phyloP scores from a whole-genome alignment of 2,888 invertebrate species.

The Acleris sparsana region DNA sequence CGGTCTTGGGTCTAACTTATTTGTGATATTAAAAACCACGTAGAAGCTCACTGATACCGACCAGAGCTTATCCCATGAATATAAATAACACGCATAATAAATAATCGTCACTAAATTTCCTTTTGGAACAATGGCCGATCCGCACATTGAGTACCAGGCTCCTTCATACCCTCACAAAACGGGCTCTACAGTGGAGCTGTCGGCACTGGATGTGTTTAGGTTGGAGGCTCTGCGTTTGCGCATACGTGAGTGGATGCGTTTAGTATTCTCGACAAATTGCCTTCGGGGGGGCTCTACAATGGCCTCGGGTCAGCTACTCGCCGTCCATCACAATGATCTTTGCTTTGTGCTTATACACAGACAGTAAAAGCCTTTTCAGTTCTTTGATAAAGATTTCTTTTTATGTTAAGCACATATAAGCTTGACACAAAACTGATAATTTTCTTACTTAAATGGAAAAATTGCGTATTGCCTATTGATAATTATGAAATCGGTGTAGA shows the following conservation, averaged over 20 bases:
- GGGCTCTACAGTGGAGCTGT: too few relatives aligned
- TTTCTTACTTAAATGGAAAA: too few relatives aligned
- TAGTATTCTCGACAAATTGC: slow-evolving; percentile 73
- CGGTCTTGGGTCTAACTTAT: background rate
- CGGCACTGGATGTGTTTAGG: slow-evolving; percentile 43
- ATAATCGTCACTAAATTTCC: slow-evolving; percentile 33
- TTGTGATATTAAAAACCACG: background rate
- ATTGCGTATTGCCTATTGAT: background rate
- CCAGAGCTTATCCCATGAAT: slow-evolving; percentile 30
- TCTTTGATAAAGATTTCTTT: background rate
- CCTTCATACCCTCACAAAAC: too few relatives aligned
- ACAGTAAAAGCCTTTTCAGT: background rate
- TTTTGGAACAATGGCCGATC: slow-evolving; percentile 57
- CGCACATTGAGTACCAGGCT: too few relatives aligned
- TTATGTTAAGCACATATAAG: too few relatives aligned
- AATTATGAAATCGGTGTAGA: background rate
- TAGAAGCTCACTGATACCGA: slow-evolving; percentile 25
- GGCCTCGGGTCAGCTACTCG: slow-evolving; percentile 53
- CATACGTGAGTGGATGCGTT: slow-evolving; percentile 53
- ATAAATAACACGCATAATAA: slow-evolving; percentile 31
- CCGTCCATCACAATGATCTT: slow-evolving; percentile 51
- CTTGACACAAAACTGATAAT: too few relatives aligned
- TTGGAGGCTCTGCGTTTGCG: slow-evolving; percentile 45
- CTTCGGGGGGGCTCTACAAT: slow-evolving; percentile 61
- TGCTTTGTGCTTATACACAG: slow-evolving; percentile 36